Evolutionary conservation across 2,113 vertebrate genomes (phyloP), one percentile per base, ranked within the genome.

Genomic region (Clarias magur): DNA sequence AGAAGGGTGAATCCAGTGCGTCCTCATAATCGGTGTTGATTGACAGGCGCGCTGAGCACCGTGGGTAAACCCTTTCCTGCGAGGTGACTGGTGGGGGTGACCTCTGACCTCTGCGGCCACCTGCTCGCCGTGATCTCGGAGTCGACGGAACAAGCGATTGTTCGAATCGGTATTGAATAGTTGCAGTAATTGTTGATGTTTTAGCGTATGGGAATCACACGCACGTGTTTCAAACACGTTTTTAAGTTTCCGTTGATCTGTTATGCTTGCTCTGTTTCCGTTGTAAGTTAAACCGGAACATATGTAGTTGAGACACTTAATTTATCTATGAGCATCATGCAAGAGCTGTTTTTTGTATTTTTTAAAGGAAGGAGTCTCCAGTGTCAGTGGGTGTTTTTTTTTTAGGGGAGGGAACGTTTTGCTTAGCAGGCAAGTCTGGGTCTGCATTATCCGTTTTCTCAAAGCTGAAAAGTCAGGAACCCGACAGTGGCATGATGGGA

Each of bases 41-140:
- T 95, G 95, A 94, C 92, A 10, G 93, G 59, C 89, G 89, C 81
- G 94, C 94, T 93, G 90, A 93, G 90, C 62, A 11, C 86, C 70
- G 87, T 65, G 87, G 89, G 90, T 92, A 56, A 89, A 89, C 75
- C 88, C 88, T 85, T 90, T 91, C 92, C 90, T 87, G 88, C 59
- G 87, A 92, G 92, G 91, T 93, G 92, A 88, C 92, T 84, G 83
- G 86, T 19, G 75, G 90, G 92, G 91, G 92, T 92, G 91, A 94
- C 89, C 93, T 93, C 90, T 93, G 92, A 95, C 93, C 91, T 67
- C 87, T 78, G 2, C 34, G 83, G 90, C 94, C 94, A 95, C 93
- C 95, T 94, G 94, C 92, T 93, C 81, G 87, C 82, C 91, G 85
- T 84, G 67, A 94, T 88, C 93, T 65, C 83, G 16, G 21, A 16